phyloP scores from a whole-genome alignment of 2,797 vertebrate genomes.

The Tenualosa thibaudeaui region DNA sequence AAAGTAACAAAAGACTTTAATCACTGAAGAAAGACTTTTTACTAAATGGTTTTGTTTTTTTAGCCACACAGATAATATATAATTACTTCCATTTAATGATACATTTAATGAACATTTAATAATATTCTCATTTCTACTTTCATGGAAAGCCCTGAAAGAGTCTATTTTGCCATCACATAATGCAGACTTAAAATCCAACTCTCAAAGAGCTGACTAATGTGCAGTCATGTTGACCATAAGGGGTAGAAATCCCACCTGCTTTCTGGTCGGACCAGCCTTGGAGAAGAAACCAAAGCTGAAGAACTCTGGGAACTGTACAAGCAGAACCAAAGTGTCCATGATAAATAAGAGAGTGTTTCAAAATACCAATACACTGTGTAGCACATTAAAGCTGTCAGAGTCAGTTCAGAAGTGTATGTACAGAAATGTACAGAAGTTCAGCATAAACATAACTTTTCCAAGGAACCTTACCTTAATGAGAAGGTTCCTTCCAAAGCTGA shows the following conservation, averaged over 20 bases:
- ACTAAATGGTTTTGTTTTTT: no score
- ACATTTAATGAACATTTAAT: neutral
- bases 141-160: neutral
- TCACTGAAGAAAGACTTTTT: no score
- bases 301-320: slow-evolving; percentile 84
- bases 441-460: neutral
- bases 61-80: no score
- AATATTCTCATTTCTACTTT: neutral
- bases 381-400: neutral
- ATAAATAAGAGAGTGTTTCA: slow-evolving; percentile 11
- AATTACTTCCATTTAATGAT: no score
- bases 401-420: no score
- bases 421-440: no score
- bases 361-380: neutral
- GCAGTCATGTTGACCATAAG: no score
- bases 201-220: neutral
- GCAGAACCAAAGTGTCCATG: slow-evolving; percentile 20
- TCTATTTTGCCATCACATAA: neutral
- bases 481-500: slow-evolving; percentile 87
- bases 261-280: slow-evolving; percentile 87
- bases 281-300: slow-evolving; percentile 92
- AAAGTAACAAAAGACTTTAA: no score
- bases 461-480: slow-evolving; percentile 83
- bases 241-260: slow-evolving; percentile 79
- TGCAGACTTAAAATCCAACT: neutral